phyloP scores from a whole-genome alignment of 2,113 vertebrate genomes.

The Chinchilla lanigera region DNA sequence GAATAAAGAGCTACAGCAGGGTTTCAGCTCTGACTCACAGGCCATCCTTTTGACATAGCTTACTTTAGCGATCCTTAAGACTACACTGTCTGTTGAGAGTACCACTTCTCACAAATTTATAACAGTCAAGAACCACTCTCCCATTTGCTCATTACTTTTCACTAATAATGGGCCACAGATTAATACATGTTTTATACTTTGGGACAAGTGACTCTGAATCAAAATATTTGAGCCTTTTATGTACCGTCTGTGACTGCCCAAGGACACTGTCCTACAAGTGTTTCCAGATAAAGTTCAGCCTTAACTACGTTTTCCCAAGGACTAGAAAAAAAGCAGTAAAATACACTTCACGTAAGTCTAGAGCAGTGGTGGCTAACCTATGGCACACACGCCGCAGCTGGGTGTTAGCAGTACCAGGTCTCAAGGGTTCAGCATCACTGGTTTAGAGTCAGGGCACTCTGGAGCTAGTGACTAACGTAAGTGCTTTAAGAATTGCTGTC shows the following conservation, averaged over 20 bases:
- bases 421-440: neutral
- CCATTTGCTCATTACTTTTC: constrained; percentile 23
- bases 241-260: neutral
- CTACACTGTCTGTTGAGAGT: neutral
- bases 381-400: neutral
- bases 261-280: neutral
- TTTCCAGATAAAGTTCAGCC: neutral
- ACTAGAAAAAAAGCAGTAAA: neutral
- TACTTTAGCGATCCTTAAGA: neutral
- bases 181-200: constrained; percentile 50
- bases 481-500: constrained; percentile 31
- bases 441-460: neutral
- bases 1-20: neutral
- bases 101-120: neutral
- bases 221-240: constrained; percentile 30
- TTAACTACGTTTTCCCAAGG: neutral
- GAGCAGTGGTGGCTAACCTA: neutral
- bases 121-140: neutral
- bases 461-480: neutral
- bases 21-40: neutral
- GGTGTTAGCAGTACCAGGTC: neutral
- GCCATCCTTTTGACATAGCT: neutral
- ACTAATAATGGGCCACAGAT: neutral
- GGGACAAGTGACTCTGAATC: neutral
- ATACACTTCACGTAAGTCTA: neutral